phyloP scores from a whole-genome alignment of 1,140 invertebrate genomes.

The Drosophila yakuba region DNA sequence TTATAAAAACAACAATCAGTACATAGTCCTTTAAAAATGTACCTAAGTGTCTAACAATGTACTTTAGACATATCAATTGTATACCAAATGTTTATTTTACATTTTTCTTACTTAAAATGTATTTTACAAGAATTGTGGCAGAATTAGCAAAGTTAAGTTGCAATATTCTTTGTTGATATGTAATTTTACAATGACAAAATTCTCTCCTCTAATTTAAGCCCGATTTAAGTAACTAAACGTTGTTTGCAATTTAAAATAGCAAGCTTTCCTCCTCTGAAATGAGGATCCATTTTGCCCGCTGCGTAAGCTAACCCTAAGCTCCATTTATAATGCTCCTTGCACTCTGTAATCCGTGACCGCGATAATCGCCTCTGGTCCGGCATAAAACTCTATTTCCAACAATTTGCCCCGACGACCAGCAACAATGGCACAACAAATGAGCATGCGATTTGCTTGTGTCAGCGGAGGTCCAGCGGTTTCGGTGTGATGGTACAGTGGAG shows the following conservation, averaged over 20 bases:
- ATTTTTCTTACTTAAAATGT: too few relatives aligned
- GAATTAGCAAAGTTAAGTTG: too few relatives aligned
- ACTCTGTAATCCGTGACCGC: slow-evolving; percentile 42
- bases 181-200: too few relatives aligned
- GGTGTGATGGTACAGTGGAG: slow-evolving; percentile 18
- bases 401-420: slow-evolving; percentile 53
- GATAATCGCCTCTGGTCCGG: slow-evolving; percentile 59
- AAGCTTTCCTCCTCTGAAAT: neutral
- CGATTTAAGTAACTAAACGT: too few relatives aligned
- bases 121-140: too few relatives aligned
- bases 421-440: slow-evolving; percentile 73
- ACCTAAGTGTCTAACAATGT: too few relatives aligned
- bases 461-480: slow-evolving; percentile 9
- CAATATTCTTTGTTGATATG: too few relatives aligned
- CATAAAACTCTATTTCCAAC: slow-evolving; percentile 52
- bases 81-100: neutral
- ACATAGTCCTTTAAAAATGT: neutral
- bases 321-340: slow-evolving; percentile 47
- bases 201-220: too few relatives aligned
- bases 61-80: too few relatives aligned
- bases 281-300: slow-evolving; percentile 9
- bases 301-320: slow-evolving; percentile 35
- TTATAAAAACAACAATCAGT: neutral
- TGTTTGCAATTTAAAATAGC: neutral
- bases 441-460: slow-evolving; percentile 61